Conservation (phyloP, 2,888 invertebrate species). For the Torymus auratus region DNA sequence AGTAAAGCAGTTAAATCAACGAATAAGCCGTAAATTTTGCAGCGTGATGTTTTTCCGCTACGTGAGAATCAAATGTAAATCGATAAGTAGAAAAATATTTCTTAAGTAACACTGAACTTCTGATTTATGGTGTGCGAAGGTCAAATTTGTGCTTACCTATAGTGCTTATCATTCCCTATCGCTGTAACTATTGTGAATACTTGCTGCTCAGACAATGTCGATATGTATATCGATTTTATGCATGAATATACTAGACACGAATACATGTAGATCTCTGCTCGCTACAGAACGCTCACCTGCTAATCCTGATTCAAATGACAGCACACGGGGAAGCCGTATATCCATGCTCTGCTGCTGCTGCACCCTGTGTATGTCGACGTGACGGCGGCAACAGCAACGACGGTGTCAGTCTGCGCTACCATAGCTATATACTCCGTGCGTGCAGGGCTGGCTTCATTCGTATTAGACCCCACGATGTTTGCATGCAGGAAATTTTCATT, state of each 20-base stretch:
- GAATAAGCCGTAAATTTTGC: too few species aligned
- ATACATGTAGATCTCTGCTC: conserved; percentile 54
- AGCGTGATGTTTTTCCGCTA: too few species aligned
- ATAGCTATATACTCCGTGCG: conserved; percentile 35
- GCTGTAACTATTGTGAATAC: too few species aligned
- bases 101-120: conserved; percentile 59
- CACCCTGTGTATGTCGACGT: conserved; percentile 1
- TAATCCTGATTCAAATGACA: conserved; percentile 74
- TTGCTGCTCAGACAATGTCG: neutral
- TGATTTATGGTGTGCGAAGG: conserved; percentile 47
- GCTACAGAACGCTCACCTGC: conserved; percentile 54
- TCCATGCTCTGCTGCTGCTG: conserved; percentile 63
- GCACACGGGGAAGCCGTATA: conserved; percentile 72
- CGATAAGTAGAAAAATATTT: conserved; percentile 54
- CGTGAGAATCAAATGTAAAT: conserved; percentile 23
- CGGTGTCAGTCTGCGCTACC: conserved; percentile 8
- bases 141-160: conserved; percentile 19
- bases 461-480: conserved; percentile 1
- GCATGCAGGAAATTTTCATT: too few species aligned
- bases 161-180: neutral
- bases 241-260: conserved; percentile 13
- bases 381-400: conserved; percentile 4
- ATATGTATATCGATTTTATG: conserved; percentile 21
- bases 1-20: too few species aligned
- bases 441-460: conserved; percentile 42